A percentile compares a stretch with the other conserved stretches of the same genome.
phyloP scores from a whole-genome alignment of 1,140 invertebrate genomes.

The Leucophenga varia region DNA sequence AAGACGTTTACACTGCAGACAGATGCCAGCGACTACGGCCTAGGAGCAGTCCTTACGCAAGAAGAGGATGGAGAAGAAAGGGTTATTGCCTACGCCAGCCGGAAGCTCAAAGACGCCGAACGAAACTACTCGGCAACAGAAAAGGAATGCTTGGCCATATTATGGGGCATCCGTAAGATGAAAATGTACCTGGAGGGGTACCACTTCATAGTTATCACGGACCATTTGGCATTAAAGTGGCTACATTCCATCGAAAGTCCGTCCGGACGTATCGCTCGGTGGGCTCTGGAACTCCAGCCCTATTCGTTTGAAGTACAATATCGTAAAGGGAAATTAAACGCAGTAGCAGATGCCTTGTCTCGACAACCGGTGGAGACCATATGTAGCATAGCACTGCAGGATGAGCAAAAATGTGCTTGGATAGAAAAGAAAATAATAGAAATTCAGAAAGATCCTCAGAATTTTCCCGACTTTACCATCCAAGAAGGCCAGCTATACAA shows the following conservation, averaged over 20 bases:
- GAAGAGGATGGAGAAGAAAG: conserved; percentile 13
- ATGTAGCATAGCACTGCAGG: no score
- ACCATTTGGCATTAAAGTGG: conserved; percentile 42
- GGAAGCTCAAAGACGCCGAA: conserved; percentile 4
- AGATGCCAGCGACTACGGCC: conserved; percentile 7
- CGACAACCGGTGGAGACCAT: conserved; percentile 10
- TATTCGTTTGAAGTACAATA: conserved; percentile 24
- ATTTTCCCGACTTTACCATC: no score
- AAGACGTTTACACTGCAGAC: no score
- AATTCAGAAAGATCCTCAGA: no score
- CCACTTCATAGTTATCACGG: conserved; percentile 9
- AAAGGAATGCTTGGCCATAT: conserved; percentile 58
- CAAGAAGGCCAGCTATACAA: no score
- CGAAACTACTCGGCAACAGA: conserved; percentile 57
- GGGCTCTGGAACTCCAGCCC: conserved; percentile 22
- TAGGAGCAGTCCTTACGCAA: conserved; percentile 37
- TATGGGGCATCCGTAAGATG: no score
- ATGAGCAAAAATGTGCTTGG: no score
- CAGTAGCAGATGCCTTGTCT: conserved; percentile 31
- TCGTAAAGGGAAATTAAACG: conserved; percentile 25
- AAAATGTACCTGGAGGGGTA: conserved; percentile 7
- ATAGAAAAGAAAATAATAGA: no score
- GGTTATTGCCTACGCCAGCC: no score
- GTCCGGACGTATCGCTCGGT: conserved; percentile 20
- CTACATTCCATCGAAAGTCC: conserved; percentile 43